Percentiles rank a stretch among this genome's conserved stretches.
Evolutionary conservation across 2,888 invertebrate genomes (phyloP).

Genomic region (Parnassius apollo): DNA sequence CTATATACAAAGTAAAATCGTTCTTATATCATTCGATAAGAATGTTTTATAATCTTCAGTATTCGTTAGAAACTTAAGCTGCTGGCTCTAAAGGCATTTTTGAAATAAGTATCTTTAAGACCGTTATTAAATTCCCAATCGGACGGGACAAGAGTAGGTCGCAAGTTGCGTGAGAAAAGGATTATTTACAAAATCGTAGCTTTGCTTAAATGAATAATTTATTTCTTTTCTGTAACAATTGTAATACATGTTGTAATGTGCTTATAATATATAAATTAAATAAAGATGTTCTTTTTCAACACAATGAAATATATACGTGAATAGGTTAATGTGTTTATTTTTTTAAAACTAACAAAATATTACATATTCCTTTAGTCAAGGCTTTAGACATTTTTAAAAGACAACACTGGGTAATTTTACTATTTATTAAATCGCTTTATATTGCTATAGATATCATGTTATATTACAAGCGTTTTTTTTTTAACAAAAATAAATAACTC

Average conservation of each 20-base stretch:
- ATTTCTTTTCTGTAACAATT: background rate
- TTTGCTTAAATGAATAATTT: background rate
- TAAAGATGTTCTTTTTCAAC: too few relatives aligned
- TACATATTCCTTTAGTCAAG: too few relatives aligned
- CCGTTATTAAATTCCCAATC: constrained; percentile 26
- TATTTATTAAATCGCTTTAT: too few relatives aligned
- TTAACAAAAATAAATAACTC: too few relatives aligned
- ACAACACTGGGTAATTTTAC: too few relatives aligned
- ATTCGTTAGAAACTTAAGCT: constrained; percentile 22
- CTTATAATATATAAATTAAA: too few relatives aligned
- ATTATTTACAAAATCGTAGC: constrained; percentile 22
- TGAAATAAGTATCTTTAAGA: constrained; percentile 24
- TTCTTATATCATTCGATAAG: constrained; percentile 2
- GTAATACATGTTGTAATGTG: background rate
- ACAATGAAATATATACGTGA: too few relatives aligned
- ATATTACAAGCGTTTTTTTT: too few relatives aligned
- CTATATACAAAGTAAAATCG: background rate
- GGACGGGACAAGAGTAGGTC: constrained; percentile 21
- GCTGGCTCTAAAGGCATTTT: constrained; percentile 23
- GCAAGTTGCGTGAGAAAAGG: constrained; percentile 6
- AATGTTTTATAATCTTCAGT: constrained; percentile 17
- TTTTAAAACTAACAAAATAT: too few relatives aligned
- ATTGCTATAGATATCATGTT: too few relatives aligned
- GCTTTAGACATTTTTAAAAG: too few relatives aligned
- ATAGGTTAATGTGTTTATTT: too few relatives aligned